Conservation (phyloP, 2,797 vertebrate genomes). For the Hipposideros larvatus region DNA sequence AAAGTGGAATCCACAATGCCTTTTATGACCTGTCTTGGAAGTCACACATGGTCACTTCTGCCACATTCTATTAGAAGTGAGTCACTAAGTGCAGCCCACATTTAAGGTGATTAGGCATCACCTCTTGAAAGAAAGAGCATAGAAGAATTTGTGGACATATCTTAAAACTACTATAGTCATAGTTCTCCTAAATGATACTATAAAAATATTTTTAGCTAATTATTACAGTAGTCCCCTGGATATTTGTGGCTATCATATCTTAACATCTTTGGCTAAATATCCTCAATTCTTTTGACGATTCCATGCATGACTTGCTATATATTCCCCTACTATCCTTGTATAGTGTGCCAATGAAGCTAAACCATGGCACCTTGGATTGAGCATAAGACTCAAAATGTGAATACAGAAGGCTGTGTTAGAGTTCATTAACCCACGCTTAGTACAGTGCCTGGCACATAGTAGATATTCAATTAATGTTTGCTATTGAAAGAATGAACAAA, state of each 20-base stretch:
- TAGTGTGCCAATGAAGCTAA: neutral
- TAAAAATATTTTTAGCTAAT: neutral
- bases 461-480: constrained; percentile 9
- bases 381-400: neutral
- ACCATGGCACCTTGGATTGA: neutral
- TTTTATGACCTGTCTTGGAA: neutral
- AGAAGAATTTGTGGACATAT: constrained; percentile 13
- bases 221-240: neutral
- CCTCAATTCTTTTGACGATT: neutral
- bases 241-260: neutral
- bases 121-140: neutral
- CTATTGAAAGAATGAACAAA: constrained; percentile 20
- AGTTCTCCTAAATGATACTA: constrained; percentile 18
- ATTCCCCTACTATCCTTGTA: neutral
- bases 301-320: neutral
- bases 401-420: constrained; percentile 15
- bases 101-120: neutral
- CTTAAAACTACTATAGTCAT: neutral
- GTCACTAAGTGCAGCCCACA: neutral
- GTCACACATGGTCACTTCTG: neutral
- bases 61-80: neutral
- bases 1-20: neutral
- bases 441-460: neutral
- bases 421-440: neutral
- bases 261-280: neutral